Base-by-base conservation (phyloP, 1,140 invertebrate genomes). In the Panulirus ornatus region DNA sequence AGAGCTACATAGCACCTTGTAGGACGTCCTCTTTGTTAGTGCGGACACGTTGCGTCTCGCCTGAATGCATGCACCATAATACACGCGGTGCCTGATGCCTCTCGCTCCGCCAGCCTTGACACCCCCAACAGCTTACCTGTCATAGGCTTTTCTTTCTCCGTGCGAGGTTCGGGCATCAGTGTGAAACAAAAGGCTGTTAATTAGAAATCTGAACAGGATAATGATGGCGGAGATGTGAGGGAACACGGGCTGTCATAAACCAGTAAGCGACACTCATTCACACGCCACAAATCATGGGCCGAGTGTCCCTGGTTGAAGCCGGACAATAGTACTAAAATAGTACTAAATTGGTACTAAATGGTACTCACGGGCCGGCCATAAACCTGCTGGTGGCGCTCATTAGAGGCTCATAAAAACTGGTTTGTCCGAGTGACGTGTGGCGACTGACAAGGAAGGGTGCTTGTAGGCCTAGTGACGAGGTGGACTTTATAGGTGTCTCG, bases 331-430 rank as follows among this genome's bases (percentile, higher is more conserved):
- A 89, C 87, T 89, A 83, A 89, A 89, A 89, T 83, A 79, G 87
- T 89, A 89, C 87, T 89, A 82, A 89, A 89, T 89, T 82, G 87
- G 63, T 89, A 89, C 87, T 89, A 89, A 89, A 89, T 89, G 87
- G 87, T 89, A 89, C 87, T 89, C 87, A 75, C 87, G 79, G 79
- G 79, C 63, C 44, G 87, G 87, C 66, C 87, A 89, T 89, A 89
- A 89, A 89, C 78, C 87, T 89, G 87, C 63, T 75, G 78, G 87
- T 30, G 87, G 87, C 79, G 27, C 87, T 89, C 87, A 89, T 89
- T 89, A 89, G 87, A 71, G 78, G 22, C 16, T 63, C 79, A 89
- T 89, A 89, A 89, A 89, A 89, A 89, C 78, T 89, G 87, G 87
- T 89, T 73, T 89, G 87, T 89, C 87, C 42, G 38, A 82, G 87